These are phyloP conservation scores for Zele albiditarsus DNA, from an alignment of 2,888 invertebrate genomes.

Conservation along the genomic window DNA sequence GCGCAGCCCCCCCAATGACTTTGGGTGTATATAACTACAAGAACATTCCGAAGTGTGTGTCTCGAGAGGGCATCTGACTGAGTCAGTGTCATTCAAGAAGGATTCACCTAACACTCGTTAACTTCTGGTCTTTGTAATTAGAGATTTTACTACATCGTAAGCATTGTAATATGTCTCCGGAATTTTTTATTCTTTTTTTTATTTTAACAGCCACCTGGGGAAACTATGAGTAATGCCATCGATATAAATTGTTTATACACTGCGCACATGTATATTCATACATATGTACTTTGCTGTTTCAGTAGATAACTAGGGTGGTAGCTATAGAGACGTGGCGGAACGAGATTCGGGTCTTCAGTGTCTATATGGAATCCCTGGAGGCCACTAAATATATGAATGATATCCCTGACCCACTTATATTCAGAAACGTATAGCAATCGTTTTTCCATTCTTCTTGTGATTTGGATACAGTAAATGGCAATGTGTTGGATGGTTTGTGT, in stretches of 20 bases:
- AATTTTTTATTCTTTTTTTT: background rate
- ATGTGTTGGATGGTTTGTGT: background rate
- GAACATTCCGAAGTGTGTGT: background rate
- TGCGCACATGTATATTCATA: background rate
- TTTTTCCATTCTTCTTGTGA: constrained; percentile 17
- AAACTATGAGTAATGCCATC: background rate
- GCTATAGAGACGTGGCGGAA: background rate
- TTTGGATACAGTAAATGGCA: background rate
- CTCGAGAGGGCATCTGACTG: background rate
- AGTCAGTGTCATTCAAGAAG: background rate
- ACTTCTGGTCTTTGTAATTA: constrained; percentile 7
- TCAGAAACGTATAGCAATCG: constrained; percentile 23
- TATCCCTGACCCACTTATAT: constrained; percentile 47
- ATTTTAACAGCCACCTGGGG: background rate
- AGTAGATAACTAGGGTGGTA: background rate
- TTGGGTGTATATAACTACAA: background rate
- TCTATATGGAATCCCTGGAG: background rate
- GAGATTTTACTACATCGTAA: constrained; percentile 10
- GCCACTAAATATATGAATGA: background rate
- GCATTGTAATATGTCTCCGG: background rate
- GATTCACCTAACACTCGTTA: constrained; percentile 3
- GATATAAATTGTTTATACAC: background rate
- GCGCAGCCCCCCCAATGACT: background rate
- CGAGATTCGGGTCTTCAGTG: background rate
- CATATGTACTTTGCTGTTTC: background rate